Evolutionary conservation across 2,113 vertebrate genomes (phyloP).

Genomic region (Thomomys bottae): DNA sequence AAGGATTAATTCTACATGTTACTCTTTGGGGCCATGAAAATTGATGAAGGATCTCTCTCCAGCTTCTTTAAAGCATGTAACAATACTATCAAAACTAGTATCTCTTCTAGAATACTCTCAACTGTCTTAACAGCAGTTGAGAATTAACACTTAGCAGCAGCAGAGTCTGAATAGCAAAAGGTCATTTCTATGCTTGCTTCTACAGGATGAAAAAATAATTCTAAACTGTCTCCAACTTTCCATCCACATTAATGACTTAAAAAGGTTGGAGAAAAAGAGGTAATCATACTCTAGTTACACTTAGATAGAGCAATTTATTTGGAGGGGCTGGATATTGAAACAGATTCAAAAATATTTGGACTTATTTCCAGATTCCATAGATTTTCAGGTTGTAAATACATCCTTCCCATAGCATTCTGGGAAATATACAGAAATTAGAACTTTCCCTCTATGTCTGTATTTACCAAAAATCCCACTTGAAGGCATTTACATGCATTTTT

Average conservation of each 20-base stretch:
- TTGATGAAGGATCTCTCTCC: background rate
- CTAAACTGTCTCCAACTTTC: background rate
- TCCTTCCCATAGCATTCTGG: background rate
- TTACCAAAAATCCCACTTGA: background rate
- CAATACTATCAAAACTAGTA: background rate
- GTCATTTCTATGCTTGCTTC: background rate
- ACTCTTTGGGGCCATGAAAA: background rate
- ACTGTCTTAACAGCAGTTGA: background rate
- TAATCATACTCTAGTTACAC: background rate
- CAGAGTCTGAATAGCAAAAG: background rate
- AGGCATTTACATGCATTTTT: background rate
- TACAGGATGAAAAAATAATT: background rate
- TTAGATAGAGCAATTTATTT: background rate
- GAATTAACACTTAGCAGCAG: no score
- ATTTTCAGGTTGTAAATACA: background rate
- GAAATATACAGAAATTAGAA: background rate
- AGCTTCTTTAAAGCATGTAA: background rate
- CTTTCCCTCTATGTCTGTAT: background rate
- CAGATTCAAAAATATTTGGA: constrained; percentile 30
- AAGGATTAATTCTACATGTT: background rate
- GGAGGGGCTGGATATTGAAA: background rate
- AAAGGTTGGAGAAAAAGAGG: background rate
- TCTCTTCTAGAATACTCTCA: background rate
- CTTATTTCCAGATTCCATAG: background rate
- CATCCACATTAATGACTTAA: background rate